phyloP scores from a whole-genome alignment of 2,797 vertebrate genomes.

The Gallirallus australis region DNA sequence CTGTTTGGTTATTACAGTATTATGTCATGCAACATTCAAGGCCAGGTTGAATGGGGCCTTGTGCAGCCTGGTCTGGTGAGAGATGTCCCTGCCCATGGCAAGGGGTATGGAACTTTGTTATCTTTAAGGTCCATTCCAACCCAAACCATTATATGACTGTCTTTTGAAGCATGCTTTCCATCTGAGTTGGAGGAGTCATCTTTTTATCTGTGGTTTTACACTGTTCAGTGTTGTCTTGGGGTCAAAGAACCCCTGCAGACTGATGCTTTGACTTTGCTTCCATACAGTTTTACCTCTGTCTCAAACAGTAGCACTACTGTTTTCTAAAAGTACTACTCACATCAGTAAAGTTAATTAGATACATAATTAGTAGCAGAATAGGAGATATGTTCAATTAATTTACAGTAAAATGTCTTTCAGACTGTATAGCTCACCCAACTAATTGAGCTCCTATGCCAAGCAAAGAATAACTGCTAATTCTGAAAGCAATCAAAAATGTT shows the following conservation, averaged over 20 bases:
- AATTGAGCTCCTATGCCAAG: background rate
- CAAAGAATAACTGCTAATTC: background rate
- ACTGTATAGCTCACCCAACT: background rate
- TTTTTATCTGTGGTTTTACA: background rate
- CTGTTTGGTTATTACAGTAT: background rate
- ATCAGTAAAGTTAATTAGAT: background rate
- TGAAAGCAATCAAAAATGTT: background rate
- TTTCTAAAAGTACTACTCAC: background rate
- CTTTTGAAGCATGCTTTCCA: background rate
- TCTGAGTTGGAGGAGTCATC: background rate
- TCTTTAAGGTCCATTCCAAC: too few species aligned
- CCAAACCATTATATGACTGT: too few species aligned
- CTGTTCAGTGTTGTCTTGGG: background rate
- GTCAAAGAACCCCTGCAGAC: background rate
- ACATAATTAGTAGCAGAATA: background rate
- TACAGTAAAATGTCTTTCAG: background rate
- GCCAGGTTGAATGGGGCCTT: too few species aligned
- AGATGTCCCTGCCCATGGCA: too few species aligned
- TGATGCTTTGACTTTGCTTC: background rate
- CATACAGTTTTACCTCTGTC: background rate
- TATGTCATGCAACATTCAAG: background rate
- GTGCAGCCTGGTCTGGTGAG: too few species aligned
- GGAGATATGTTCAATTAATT: background rate
- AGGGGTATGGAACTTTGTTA: too few species aligned
- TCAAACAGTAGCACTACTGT: background rate